Evolutionary conservation across 2,113 vertebrate species (phyloP).

Genomic region (Apteryx mantelli): DNA sequence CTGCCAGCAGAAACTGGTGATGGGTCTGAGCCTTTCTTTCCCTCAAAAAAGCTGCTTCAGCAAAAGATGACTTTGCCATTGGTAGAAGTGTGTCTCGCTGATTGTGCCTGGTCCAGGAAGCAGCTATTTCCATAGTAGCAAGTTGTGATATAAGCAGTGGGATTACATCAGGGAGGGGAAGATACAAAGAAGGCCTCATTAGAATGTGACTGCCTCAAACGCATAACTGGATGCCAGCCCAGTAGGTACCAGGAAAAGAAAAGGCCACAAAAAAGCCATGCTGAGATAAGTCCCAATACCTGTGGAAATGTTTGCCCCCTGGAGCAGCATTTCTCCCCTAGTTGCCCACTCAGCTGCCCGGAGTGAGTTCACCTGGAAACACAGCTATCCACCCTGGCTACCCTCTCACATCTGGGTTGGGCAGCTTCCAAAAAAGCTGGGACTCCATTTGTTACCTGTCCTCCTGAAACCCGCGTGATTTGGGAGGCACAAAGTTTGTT

Average conservation of each 20-base stretch:
- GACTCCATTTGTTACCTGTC: not conserved
- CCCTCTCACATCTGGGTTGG: not conserved
- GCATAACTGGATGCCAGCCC: not conserved
- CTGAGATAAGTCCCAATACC: not conserved
- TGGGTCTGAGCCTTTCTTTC: not conserved
- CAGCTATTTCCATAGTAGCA: not conserved
- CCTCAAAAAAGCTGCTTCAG: not conserved
- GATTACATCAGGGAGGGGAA: not conserved
- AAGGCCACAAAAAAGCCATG: not conserved
- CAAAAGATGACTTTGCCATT: not conserved
- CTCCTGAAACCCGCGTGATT: not conserved
- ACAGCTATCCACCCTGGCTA: not conserved
- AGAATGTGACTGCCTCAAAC: not conserved
- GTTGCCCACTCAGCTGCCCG: not conserved
- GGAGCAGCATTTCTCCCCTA: not conserved
- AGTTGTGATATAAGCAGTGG: not conserved
- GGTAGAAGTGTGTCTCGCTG: not conserved
- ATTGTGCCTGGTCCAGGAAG: not conserved
- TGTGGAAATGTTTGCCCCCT: not conserved
- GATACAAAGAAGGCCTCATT: not conserved
- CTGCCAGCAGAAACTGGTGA: not conserved
- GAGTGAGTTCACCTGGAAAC: not conserved
- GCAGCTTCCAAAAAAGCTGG: not conserved
- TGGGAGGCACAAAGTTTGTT: not conserved
- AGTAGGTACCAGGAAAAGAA: not conserved